Evolutionary conservation across 2,888 invertebrate genomes (phyloP).

Genomic region (Tiliacea aurago): DNA sequence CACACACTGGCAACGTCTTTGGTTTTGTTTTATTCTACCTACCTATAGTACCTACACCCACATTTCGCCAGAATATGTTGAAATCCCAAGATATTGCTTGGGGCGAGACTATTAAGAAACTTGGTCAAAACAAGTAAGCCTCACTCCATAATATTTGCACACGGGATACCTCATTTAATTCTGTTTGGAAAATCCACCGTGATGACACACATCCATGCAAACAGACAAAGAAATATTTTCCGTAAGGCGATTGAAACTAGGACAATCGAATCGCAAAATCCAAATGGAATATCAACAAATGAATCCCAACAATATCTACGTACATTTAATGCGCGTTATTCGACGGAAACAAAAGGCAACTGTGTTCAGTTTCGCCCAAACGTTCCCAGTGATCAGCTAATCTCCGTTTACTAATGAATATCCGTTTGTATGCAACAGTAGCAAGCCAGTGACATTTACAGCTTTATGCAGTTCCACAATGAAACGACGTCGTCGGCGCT

Average conservation of each 20-base stretch:
- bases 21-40: no score
- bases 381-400: conserved; percentile 19
- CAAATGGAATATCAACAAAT: background rate
- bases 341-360: conserved; percentile 2
- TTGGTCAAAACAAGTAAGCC: background rate
- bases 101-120: no score
- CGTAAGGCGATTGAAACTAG: background rate
- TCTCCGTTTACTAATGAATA: conserved; percentile 29
- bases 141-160: background rate
- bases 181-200: background rate
- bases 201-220: background rate
- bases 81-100: no score
- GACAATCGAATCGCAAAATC: background rate
- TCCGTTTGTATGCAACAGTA: conserved; percentile 2
- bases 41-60: no score
- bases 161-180: background rate
- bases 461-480: conserved; percentile 11
- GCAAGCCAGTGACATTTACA: conserved; percentile 21
- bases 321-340: conserved; percentile 5
- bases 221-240: background rate
- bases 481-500: background rate
- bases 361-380: conserved; percentile 9
- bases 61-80: no score
- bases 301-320: background rate
- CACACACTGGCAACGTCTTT: background rate